These are phyloP conservation scores for Odontomyia ornata DNA, from an alignment of 2,888 invertebrate genomes.

Conservation along the genomic window DNA sequence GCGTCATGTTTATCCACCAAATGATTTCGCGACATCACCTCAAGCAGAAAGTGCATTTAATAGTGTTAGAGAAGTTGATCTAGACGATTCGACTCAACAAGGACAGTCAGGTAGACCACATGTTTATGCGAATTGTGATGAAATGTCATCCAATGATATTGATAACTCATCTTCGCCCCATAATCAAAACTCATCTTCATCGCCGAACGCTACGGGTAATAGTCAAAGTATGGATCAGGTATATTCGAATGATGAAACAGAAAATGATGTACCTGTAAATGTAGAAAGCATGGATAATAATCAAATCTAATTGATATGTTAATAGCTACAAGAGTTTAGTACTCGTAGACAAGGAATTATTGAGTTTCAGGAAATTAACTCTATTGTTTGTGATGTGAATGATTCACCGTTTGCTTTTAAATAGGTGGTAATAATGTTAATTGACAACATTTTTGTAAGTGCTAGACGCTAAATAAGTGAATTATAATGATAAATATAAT, in stretches of 20 bases:
- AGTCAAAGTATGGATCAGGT: not conserved
- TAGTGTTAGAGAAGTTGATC: constrained; percentile 62
- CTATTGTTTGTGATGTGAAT: too few species aligned
- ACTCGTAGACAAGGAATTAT: too few species aligned
- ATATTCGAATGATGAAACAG: constrained; percentile 15
- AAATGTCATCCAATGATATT: constrained; percentile 61
- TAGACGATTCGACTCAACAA: constrained; percentile 53
- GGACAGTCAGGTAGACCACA: constrained; percentile 52
- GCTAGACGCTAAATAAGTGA: too few species aligned
- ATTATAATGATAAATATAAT: too few species aligned
- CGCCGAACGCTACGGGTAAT: not conserved
- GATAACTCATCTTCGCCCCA: constrained; percentile 51
- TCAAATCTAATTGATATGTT: too few species aligned
- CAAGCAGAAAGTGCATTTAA: constrained; percentile 59
- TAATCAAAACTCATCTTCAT: constrained; percentile 16
- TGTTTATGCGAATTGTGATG: constrained; percentile 63
- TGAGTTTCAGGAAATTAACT: too few species aligned
- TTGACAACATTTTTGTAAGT: too few species aligned
- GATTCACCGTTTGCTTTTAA: too few species aligned
- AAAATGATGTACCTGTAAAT: not conserved
- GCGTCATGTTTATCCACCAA: constrained; percentile 63
- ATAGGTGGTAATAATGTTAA: too few species aligned
- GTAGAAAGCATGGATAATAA: not conserved
- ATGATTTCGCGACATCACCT: constrained; percentile 61
- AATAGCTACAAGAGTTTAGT: too few species aligned